Evolutionary conservation across 2,113 vertebrate species (phyloP), one percentile per base, ranked within the genome.

Genomic region (Geococcyx californianus): DNA sequence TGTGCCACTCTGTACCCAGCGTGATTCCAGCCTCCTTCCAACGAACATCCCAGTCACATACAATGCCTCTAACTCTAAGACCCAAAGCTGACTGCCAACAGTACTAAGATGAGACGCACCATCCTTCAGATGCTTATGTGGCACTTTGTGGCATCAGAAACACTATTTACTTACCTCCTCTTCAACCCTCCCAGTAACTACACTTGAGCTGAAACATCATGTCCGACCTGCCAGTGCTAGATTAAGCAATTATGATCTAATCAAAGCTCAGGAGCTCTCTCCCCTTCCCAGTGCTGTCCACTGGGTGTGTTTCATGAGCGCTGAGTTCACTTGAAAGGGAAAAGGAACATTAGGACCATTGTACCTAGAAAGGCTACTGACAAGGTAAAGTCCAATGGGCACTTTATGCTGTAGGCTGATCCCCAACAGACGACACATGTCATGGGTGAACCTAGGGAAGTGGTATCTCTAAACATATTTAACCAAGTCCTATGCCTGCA

Each of bases 341-440:
- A 93, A 93, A 14, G 54, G 31, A 91, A 25, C 66, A 62, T 17
- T 33, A 72, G 58, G 15, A 55, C 62, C 74, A 69, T 33, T 44
- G 44, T 44, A 56, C 40, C 86, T 76, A 74, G 42, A 62, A 69
- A 89, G 94, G 56, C 58, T 88, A 86, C 19, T 1, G 3, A 62
- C 0, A 0, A 51, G 62, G 16, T 33, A 9, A 63, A 87, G 64
- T 44, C 73, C 69, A 74, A 4, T 0, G 0, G 42, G 64, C 0
- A 0, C 31, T 63, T 67, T 40, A 59, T 59, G 56, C 66, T 75
- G 42, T 70, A 82, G 66, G 52, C 3, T 45, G 47, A 42, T 20
- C 47, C 55, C 47, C 52, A 62, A 11, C 1, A 4, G n/a, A 69
- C 24, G 62, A 55, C 44, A 78, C 26, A 5, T 33, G 49, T 31